Percentiles rank a stretch among this genome's conserved stretches.
Evolutionary conservation across 2,797 vertebrate species (phyloP).

Genomic region (Neosilurus hyrtlii): DNA sequence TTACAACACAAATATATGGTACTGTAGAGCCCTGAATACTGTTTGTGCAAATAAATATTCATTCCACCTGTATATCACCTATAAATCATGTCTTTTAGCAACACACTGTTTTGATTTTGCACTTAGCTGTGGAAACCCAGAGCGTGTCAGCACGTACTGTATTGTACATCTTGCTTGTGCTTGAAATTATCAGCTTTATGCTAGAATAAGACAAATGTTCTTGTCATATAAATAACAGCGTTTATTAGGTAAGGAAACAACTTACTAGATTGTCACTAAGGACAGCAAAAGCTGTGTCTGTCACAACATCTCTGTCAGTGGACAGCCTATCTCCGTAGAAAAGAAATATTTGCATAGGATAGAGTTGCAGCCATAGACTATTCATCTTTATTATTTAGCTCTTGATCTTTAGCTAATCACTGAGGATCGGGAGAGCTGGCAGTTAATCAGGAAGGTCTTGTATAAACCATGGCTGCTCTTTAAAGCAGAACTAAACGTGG

Average conservation of each 20-base stretch:
- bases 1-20: background rate
- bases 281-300: conserved; percentile 61
- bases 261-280: conserved; percentile 69
- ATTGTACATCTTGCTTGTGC: conserved; percentile 52
- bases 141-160: conserved; percentile 50
- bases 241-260: conserved; percentile 50
- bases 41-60: conserved; percentile 7
- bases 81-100: conserved; percentile 20
- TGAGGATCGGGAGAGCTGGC: conserved; percentile 61
- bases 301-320: conserved; percentile 63
- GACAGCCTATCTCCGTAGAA: background rate
- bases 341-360: background rate
- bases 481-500: conserved; percentile 55
- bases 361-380: conserved; percentile 69
- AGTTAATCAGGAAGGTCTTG: conserved; percentile 68
- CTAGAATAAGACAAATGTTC: conserved; percentile 67
- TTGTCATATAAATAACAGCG: conserved; percentile 58
- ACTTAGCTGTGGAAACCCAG: conserved; percentile 24
- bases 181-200: conserved; percentile 61
- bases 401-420: conserved; percentile 73
- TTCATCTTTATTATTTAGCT: conserved; percentile 71
- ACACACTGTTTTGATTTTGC: conserved; percentile 19
- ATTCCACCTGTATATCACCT: conserved; percentile 9
- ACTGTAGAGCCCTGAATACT: background rate
- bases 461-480: conserved; percentile 61